Base-by-base conservation (phyloP, 1,140 invertebrate genomes). In the Agraylea sexmaculata region DNA sequence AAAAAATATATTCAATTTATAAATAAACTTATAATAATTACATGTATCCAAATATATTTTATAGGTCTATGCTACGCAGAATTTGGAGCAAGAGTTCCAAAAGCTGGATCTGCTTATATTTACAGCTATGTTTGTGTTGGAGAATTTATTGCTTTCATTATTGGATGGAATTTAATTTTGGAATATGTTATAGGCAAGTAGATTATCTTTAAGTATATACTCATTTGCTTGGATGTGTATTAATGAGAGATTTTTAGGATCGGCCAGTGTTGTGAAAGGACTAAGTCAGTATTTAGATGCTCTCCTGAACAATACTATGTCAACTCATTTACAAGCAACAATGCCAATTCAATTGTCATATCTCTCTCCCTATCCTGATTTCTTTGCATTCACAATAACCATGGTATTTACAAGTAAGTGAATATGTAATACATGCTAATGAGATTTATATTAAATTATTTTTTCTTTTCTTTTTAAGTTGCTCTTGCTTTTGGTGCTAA, bases 61-160 rank as follows among this genome's bases (percentile, higher is more conserved):
- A 44, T 57, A 83, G 83, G 78, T 43, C 60, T 86, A 4, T 87
- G 83, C 52, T 87, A 86, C 54, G 87, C 88, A 5, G 88, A 92
- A 69, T 92, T 94, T 61, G 88, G 83, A 10, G 81, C 87, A 0
- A 64, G 86, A 43, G 86, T 91, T 3, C 88, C 88, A 2, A 80
- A 79, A 46, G 82, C 87, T 1, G 88, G 88, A 3, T 88, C 85
- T 0, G 87, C 86, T 0, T 92, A 92, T 55, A 73, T 88, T 15
- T 92, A 90, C 66, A 87, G 82, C 52, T 93, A 91, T 54, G 85
- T 90, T 2, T 84, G 82, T 15, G 79, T 91, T 28, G 88, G 87
- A 0, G 87, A 92, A 60, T 77, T 78, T 58, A 78, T 70, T 6
- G 87, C 73, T 21, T 92, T 74, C 66, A 73, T 73, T 43, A 84